Conservation (phyloP, 2,797 vertebrate species). For the Podarcis lilfordi region DNA sequence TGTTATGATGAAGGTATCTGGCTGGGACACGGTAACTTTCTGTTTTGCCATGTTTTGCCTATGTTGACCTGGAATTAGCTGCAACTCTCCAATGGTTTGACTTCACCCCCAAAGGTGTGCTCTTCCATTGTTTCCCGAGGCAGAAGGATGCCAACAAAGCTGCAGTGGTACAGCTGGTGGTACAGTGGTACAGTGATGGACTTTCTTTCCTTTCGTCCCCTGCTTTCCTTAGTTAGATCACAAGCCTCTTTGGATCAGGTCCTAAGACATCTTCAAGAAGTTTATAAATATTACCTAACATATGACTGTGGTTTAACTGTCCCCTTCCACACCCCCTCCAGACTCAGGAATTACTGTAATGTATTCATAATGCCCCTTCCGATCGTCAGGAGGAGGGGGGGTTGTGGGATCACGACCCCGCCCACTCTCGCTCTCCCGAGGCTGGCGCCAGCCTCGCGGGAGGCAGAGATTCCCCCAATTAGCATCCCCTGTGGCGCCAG, state of each 20-base stretch:
- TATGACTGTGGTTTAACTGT: background rate
- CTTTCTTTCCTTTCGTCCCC: background rate
- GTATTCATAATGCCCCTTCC: too few species aligned
- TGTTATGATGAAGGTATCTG: slow-evolving; percentile 25
- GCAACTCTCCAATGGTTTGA: too few species aligned
- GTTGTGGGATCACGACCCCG: too few species aligned
- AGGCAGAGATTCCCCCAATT: too few species aligned
- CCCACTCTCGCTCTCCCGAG: too few species aligned
- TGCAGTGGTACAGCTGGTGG: slow-evolving; percentile 7
- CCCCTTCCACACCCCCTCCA: background rate
- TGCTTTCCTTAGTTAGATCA: background rate
- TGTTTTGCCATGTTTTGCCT: slow-evolving; percentile 14
- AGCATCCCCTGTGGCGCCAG: too few species aligned
- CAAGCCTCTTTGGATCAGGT: background rate
- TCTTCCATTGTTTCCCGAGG: too few species aligned
- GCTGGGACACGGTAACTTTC: slow-evolving; percentile 20
- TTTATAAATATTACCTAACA: background rate
- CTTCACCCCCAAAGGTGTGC: too few species aligned
- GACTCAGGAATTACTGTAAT: background rate
- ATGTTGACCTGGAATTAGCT: slow-evolving; percentile 24
- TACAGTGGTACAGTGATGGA: background rate
- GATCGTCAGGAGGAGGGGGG: too few species aligned
- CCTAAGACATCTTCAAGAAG: background rate
- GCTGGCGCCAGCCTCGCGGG: too few species aligned
- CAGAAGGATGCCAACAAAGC: too few species aligned